Evolutionary conservation across 2,888 invertebrate species (phyloP), one percentile per base, ranked within the genome.

Genomic region (Saturnia pavonia): DNA sequence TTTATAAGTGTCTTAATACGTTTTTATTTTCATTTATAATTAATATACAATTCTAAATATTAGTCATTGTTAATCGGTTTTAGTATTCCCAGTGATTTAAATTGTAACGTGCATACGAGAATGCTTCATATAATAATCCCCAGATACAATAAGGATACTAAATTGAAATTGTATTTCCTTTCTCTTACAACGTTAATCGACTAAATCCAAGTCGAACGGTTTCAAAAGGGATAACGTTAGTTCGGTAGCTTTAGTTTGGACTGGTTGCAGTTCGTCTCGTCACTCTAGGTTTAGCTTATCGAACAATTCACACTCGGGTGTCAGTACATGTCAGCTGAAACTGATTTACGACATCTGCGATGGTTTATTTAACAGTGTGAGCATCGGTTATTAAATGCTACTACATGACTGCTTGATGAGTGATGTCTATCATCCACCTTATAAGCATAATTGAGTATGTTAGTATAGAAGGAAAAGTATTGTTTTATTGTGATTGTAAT

Each of bases 321-420:
- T 75, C 80, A 82, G 83, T 87, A 86, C 86, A 86, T 87, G 88
- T 84, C 84, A 87, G 88, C 89, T 89, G 88, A 89, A 91, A 86
- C 90, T 89, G 89, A 92, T 92, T 90, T 90, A 92, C 86, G 86
- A 83, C 84, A 78, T 79, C 82, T 82, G 81, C 85, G 88, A 88
- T 83, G 84, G 87, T 86, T 88, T 85, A 86, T 88, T 85, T 82
- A 85, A 79, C 81, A 79, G 76, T 79, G 77, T 76, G 80, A 77
- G 82, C 82, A 80, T 79, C 77, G 82, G 84, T 85, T 84, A 86
- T 84, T 87, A 84, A 87, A 85, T 85, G 83, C 77, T 83, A 83
- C 77, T 83, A 83, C 82, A 84, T 77, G 82, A 78, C 74, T 76
- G 77, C 76, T 78, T 77, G 75, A 78, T 80, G 73, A 79, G 77